These are phyloP conservation scores for Coptotermes formosanus DNA, from an alignment of 1,140 invertebrate genomes.

Conservation along the genomic window DNA sequence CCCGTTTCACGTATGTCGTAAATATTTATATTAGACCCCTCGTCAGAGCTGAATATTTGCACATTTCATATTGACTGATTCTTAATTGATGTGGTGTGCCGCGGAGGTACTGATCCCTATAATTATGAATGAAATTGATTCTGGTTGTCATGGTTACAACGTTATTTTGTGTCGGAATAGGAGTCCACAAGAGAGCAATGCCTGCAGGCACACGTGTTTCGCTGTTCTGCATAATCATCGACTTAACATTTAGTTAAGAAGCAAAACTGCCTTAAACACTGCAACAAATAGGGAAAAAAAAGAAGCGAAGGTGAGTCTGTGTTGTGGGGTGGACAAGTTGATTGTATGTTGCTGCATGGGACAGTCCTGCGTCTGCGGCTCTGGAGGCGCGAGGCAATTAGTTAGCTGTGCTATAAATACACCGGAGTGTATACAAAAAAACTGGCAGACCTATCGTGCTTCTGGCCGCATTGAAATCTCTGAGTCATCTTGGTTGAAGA, in stretches of 20 bases:
- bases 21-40: too few relatives aligned
- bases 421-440: background rate
- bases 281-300: background rate
- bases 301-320: background rate
- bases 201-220: background rate
- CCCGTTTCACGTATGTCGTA: too few relatives aligned
- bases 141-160: background rate
- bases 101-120: background rate
- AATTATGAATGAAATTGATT: background rate
- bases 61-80: too few relatives aligned
- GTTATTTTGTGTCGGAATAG: background rate
- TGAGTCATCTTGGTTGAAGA: background rate
- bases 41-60: too few relatives aligned
- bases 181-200: background rate
- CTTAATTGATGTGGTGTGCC: too few relatives aligned
- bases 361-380: background rate
- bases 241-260: background rate
- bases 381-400: background rate
- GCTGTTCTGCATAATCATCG: background rate
- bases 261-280: background rate
- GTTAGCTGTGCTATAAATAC: conserved; percentile 1
- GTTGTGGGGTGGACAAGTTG: background rate
- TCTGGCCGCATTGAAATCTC: conserved; percentile 2
- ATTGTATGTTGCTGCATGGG: conserved; percentile 10
- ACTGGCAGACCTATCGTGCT: background rate